Conservation (phyloP, 30 jellyfish, hydroid and myxozoan genomes). For the Turritopsis dohrnii region DNA sequence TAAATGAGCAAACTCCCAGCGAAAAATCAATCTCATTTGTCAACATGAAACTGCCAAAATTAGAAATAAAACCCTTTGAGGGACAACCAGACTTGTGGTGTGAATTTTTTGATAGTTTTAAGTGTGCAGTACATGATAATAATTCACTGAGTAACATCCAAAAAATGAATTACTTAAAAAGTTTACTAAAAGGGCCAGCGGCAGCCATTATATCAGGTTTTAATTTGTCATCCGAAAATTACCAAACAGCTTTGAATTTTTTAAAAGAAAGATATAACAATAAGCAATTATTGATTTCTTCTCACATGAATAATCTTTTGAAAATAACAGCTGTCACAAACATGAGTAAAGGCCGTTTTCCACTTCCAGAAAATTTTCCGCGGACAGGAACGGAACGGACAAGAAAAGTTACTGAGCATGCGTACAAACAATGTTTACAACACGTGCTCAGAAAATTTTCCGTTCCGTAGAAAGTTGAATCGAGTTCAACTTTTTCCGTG, state of each 20-base stretch:
- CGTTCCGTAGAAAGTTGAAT: too few relatives aligned
- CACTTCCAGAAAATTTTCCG: too few relatives aligned
- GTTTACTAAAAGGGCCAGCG: slow-evolving; percentile 59
- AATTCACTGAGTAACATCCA: slow-evolving; percentile 31
- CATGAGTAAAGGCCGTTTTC: too few relatives aligned
- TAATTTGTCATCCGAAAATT: slow-evolving; percentile 36
- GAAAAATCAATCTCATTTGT: background rate
- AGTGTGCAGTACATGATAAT: slow-evolving; percentile 49
- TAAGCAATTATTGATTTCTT: too few relatives aligned
- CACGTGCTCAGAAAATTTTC: too few relatives aligned
- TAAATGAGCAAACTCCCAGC: too few relatives aligned
- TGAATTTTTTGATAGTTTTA: slow-evolving; percentile 46
- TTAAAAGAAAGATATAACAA: slow-evolving; percentile 40
- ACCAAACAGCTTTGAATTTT: slow-evolving; percentile 31
- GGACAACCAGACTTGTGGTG: slow-evolving; percentile 46
- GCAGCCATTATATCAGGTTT: slow-evolving; percentile 38
- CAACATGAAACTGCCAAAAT: slow-evolving; percentile 35
- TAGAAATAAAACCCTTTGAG: slow-evolving; percentile 15
- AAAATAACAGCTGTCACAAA: too few relatives aligned
- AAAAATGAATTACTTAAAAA: slow-evolving; percentile 44
- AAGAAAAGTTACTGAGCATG: too few relatives aligned
- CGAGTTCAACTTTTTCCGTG: too few relatives aligned
- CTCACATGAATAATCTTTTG: too few relatives aligned
- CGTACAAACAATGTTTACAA: too few relatives aligned
- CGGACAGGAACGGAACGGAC: too few relatives aligned